Evolutionary conservation across 2,888 invertebrate genomes (phyloP).

Genomic region (Agrotis exclamationis): DNA sequence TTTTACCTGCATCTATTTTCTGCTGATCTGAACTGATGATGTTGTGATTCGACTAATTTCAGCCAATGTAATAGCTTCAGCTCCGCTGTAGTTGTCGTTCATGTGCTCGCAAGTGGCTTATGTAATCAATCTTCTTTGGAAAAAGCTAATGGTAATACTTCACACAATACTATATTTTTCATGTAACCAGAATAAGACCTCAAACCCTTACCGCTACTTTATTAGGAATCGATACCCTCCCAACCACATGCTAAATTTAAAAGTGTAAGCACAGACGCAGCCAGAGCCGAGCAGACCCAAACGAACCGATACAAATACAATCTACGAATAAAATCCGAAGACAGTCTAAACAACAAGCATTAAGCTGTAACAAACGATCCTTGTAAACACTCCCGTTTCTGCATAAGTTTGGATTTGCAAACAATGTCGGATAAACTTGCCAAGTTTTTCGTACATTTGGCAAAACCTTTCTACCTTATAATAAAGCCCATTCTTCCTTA

Average conservation of each 20-base stretch:
- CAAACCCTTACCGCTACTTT: conserved; percentile 13
- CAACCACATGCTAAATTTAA: conserved; percentile 30
- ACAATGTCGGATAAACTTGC: conserved; percentile 81
- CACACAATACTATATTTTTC: not conserved
- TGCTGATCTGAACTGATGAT: too few relatives aligned
- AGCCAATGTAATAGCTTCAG: too few relatives aligned
- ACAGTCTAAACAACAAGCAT: conserved; percentile 83
- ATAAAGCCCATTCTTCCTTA: conserved; percentile 58
- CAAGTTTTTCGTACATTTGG: conserved; percentile 58
- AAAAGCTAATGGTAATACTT: not conserved
- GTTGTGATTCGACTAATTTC: too few relatives aligned
- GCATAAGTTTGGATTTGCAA: conserved; percentile 87
- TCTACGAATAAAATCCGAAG: conserved; percentile 73
- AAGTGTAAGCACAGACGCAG: conserved; percentile 28
- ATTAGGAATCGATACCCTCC: conserved; percentile 30
- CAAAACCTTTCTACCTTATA: conserved; percentile 10
- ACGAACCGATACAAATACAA: conserved; percentile 53
- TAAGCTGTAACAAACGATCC: conserved; percentile 85
- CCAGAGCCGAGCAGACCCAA: conserved; percentile 42
- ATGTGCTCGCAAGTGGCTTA: too few relatives aligned
- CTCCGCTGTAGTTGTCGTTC: too few relatives aligned
- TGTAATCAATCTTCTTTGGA: too few relatives aligned
- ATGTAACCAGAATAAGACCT: not conserved
- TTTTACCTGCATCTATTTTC: too few relatives aligned
- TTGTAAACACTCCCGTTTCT: conserved; percentile 84